A percentile compares a stretch with the other conserved stretches of the same genome.
These are phyloP conservation scores for Philopotamus ludificatus DNA, from an alignment of 1,140 invertebrate genomes.

Conservation along the genomic window DNA sequence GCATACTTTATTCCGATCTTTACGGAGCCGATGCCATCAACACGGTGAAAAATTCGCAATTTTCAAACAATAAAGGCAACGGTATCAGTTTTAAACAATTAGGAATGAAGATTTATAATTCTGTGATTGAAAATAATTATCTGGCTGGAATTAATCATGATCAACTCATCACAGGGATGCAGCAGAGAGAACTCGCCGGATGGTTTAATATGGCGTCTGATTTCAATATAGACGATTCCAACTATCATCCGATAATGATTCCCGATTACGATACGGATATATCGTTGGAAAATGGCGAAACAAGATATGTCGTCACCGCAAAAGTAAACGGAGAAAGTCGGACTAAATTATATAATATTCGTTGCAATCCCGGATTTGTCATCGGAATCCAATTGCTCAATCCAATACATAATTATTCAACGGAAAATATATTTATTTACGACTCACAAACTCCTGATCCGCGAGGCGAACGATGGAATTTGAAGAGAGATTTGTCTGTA, in stretches of 20 bases:
- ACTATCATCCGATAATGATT: slow-evolving; percentile 69
- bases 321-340: slow-evolving; percentile 61
- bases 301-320: slow-evolving; percentile 73
- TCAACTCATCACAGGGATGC: slow-evolving; percentile 77
- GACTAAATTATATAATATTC: slow-evolving; percentile 59
- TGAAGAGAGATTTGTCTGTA: slow-evolving; percentile 76
- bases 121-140: slow-evolving; percentile 79
- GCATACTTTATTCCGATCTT: slow-evolving; percentile 85
- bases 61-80: slow-evolving; percentile 81
- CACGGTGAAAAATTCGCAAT: slow-evolving; percentile 84
- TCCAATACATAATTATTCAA: slow-evolving; percentile 83
- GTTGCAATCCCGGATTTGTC: slow-evolving; percentile 73
- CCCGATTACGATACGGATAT: slow-evolving; percentile 63
- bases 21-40: slow-evolving; percentile 83
- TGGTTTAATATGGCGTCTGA: slow-evolving; percentile 78
- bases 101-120: slow-evolving; percentile 75
- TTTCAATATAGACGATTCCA: slow-evolving; percentile 64
- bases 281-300: slow-evolving; percentile 69
- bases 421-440: slow-evolving; percentile 76
- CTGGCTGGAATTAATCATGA: slow-evolving; percentile 90
- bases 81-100: slow-evolving; percentile 87
- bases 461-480: slow-evolving; percentile 68
- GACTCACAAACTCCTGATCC: slow-evolving; percentile 68
- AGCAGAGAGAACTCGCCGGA: slow-evolving; percentile 88
- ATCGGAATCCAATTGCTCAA: slow-evolving; percentile 82